Conservation (phyloP, 2,113 vertebrate genomes). For the Heteronetta atricapilla region DNA sequence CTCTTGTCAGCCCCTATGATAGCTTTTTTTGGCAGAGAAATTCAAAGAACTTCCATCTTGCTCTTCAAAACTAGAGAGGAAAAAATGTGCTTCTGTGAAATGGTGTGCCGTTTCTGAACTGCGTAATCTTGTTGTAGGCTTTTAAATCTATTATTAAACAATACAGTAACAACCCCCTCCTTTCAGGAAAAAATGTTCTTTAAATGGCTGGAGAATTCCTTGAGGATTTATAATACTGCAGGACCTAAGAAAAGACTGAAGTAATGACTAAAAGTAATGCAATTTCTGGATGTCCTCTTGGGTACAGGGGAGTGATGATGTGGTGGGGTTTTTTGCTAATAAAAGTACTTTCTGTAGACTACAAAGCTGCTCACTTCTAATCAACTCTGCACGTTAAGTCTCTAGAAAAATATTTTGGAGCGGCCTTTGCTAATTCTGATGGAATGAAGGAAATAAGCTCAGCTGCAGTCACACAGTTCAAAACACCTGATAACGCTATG, state of each 20-base stretch:
- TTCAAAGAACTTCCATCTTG: conserved; percentile 11
- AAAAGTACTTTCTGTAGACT: background rate
- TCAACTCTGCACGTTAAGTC: background rate
- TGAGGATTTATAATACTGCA: background rate
- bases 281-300: background rate
- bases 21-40: conserved; percentile 14
- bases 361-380: background rate
- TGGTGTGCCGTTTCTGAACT: background rate
- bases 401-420: background rate
- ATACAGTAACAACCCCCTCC: background rate
- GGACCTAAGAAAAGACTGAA: background rate
- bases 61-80: background rate
- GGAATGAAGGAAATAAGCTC: background rate
- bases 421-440: background rate
- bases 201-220: background rate
- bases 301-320: background rate
- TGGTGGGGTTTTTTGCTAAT: background rate
- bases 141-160: background rate
- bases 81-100: background rate
- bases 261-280: background rate
- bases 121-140: background rate
- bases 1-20: background rate
- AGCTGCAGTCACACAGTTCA: background rate
- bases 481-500: background rate
- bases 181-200: background rate